These are phyloP conservation scores for Microplitis demolitor DNA, from an alignment of 1,140 invertebrate genomes.

Conservation along the genomic window DNA sequence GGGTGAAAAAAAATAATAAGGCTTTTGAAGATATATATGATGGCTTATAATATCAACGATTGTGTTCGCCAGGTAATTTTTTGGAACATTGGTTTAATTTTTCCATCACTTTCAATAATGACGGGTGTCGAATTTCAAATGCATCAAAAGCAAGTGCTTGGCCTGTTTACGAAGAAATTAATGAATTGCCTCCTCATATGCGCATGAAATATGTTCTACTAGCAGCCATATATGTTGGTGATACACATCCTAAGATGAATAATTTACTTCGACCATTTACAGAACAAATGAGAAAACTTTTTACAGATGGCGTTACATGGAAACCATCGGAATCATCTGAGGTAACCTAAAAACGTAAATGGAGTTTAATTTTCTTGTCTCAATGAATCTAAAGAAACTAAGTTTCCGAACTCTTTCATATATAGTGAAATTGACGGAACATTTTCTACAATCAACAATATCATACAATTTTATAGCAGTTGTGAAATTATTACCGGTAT, in stretches of 20 bases:
- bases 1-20: neutral
- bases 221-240: slow-evolving; percentile 26
- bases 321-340: too few species aligned
- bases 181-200: neutral
- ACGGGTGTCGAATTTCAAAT: slow-evolving; percentile 21
- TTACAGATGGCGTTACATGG: too few species aligned
- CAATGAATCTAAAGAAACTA: too few species aligned
- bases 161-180: slow-evolving; percentile 22
- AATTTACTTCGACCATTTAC: too few species aligned
- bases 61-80: slow-evolving; percentile 14
- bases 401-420: too few species aligned
- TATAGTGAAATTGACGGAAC: too few species aligned
- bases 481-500: too few species aligned
- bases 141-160: slow-evolving; percentile 20
- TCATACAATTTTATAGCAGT: too few species aligned
- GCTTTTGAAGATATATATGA: slow-evolving; percentile 16
- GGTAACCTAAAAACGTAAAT: too few species aligned
- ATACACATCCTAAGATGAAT: slow-evolving; percentile 5
- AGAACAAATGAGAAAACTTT: too few species aligned
- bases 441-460: too few species aligned
- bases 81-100: slow-evolving; percentile 14
- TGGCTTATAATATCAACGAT: slow-evolving; percentile 13
- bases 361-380: too few species aligned
- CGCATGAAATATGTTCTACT: slow-evolving; percentile 30
- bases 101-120: slow-evolving; percentile 26